These are phyloP conservation scores for Lepisosteus osseus DNA, from an alignment of 2,113 vertebrate genomes.

Conservation along the genomic window DNA sequence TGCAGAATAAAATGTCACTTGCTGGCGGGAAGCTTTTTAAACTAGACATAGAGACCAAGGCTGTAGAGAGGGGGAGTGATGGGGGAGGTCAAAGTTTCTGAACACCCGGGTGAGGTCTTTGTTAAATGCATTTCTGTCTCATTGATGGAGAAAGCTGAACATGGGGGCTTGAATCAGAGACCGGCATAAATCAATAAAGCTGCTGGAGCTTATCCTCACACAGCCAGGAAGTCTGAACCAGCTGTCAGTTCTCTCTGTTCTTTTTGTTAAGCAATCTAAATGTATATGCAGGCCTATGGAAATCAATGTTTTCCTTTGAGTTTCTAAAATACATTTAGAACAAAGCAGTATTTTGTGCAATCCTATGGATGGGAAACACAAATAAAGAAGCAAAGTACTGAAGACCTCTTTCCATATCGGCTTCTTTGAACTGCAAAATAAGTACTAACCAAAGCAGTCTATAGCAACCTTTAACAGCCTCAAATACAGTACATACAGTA, in stretches of 20 bases:
- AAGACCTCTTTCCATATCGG: too few relatives aligned
- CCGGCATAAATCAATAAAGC: slow-evolving; percentile 40
- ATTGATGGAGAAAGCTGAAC: slow-evolving; percentile 21
- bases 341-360: too few relatives aligned
- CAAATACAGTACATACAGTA: too few relatives aligned
- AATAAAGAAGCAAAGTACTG: too few relatives aligned
- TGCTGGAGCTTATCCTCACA: slow-evolving; percentile 28
- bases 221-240: slow-evolving; percentile 10
- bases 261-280: slow-evolving; percentile 35
- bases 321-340: not conserved
- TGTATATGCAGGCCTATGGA: not conserved
- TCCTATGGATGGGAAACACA: too few relatives aligned
- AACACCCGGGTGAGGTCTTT: slow-evolving; percentile 23
- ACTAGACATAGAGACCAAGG: slow-evolving; percentile 19
- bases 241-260: slow-evolving; percentile 4
- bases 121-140: slow-evolving; percentile 27
- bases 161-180: slow-evolving; percentile 28
- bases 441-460: too few relatives aligned
- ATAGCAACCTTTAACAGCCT: too few relatives aligned
- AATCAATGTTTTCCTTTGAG: not conserved
- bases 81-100: slow-evolving; percentile 21
- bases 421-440: too few relatives aligned
- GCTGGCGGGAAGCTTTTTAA: slow-evolving; percentile 35
- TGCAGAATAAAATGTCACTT: slow-evolving; percentile 52
- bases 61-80: slow-evolving; percentile 9